These are phyloP conservation scores for Dryas iulia DNA, from an alignment of 1,140 invertebrate genomes.

Conservation along the genomic window DNA sequence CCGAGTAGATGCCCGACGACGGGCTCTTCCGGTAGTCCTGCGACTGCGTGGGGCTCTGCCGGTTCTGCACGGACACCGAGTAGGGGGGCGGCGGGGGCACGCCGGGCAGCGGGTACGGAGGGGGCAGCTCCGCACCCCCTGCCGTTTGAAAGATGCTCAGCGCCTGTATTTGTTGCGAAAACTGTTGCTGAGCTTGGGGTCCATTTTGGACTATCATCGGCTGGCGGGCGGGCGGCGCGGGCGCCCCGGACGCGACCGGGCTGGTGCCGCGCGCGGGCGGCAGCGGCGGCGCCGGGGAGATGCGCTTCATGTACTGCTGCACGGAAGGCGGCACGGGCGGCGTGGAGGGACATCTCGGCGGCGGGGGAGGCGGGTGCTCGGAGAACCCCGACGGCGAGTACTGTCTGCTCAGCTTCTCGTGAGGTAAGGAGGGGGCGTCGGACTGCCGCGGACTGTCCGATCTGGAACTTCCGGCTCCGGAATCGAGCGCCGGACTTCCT, in stretches of 20 bases:
- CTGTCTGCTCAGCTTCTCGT: slow-evolving; percentile 80
- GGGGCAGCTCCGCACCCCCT: slow-evolving; percentile 86
- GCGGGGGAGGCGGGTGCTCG: slow-evolving; percentile 87
- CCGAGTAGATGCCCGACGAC: slow-evolving; percentile 90
- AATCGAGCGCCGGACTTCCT: slow-evolving; percentile 92
- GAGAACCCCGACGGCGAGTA: slow-evolving; percentile 86
- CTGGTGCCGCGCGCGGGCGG: slow-evolving; percentile 87
- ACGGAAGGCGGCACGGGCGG: slow-evolving; percentile 88
- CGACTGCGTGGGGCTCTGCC: slow-evolving; percentile 91
- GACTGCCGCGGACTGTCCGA: slow-evolving; percentile 91
- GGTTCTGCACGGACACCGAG: slow-evolving; percentile 90
- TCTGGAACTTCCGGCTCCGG: slow-evolving; percentile 91
- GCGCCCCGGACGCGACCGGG: slow-evolving; percentile 82
- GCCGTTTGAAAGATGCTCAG: slow-evolving; percentile 88
- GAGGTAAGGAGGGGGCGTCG: slow-evolving; percentile 76
- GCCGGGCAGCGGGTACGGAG: slow-evolving; percentile 87
- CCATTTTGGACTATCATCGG: slow-evolving; percentile 91
- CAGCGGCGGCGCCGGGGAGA: slow-evolving; percentile 88
- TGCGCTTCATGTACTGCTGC: slow-evolving; percentile 91
- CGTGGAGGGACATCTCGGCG: slow-evolving; percentile 85
- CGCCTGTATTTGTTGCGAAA: slow-evolving; percentile 92
- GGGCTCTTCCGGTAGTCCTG: slow-evolving; percentile 89
- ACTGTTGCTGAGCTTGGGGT: slow-evolving; percentile 90
- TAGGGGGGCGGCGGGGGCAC: slow-evolving; percentile 90
- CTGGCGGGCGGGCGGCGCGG: slow-evolving; percentile 79